Evolutionary conservation across 2,888 invertebrate species (phyloP).

Genomic region (Tachystola acroxantha): DNA sequence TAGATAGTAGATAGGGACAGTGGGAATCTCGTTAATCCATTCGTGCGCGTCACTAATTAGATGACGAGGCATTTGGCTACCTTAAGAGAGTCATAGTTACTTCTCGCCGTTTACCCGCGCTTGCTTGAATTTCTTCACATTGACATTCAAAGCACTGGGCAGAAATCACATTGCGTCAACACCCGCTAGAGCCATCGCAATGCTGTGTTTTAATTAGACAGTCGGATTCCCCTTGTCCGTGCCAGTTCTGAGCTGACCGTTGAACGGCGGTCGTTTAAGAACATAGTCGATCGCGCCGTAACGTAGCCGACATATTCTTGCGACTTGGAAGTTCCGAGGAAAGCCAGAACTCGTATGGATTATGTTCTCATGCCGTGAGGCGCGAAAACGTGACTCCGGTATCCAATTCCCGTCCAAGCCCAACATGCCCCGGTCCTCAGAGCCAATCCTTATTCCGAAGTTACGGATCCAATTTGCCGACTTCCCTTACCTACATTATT

Average conservation of each 20-base stretch:
- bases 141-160: slow-evolving; percentile 82
- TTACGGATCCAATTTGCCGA: slow-evolving; percentile 82
- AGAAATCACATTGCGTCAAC: slow-evolving; percentile 83
- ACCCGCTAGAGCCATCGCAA: slow-evolving; percentile 81
- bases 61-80: slow-evolving; percentile 80
- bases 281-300: slow-evolving; percentile 25
- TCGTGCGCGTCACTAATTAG: slow-evolving; percentile 81
- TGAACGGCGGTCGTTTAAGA: slow-evolving; percentile 44
- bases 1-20: slow-evolving; percentile 62
- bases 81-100: slow-evolving; percentile 43
- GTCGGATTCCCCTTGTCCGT: slow-evolving; percentile 82
- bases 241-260: slow-evolving; percentile 80
- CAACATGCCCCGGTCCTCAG: slow-evolving; percentile 81
- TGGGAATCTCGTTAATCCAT: slow-evolving; percentile 80
- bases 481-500: slow-evolving; percentile 84
- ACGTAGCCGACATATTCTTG: slow-evolving; percentile 32
- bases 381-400: slow-evolving; percentile 22
- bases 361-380: slow-evolving; percentile 37
- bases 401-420: slow-evolving; percentile 64
- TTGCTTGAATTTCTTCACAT: slow-evolving; percentile 82
- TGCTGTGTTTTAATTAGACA: slow-evolving; percentile 85
- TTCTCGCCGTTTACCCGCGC: slow-evolving; percentile 77
- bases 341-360: slow-evolving; percentile 30
- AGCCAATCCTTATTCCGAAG: slow-evolving; percentile 86
- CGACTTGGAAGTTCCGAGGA: slow-evolving; percentile 31